Base-by-base conservation (phyloP, 2,113 vertebrate species). In the Hydrolagus affinis region DNA sequence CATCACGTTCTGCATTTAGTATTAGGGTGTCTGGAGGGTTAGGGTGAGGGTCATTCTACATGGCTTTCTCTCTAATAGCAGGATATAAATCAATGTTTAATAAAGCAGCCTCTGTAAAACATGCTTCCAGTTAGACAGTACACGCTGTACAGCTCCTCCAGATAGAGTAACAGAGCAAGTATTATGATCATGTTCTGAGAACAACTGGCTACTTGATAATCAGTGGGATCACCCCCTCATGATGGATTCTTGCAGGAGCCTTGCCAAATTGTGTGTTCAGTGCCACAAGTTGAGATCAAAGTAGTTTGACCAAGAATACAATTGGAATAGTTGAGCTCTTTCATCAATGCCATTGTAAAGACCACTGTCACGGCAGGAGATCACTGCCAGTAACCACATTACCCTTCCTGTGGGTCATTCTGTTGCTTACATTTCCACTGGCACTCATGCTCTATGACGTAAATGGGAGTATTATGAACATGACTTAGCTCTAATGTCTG, bases 201-300 rank as follows among this genome's bases (percentile, higher is more conserved):
- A 70, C 66, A 68, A 68, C 14, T 68, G 66, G 66, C 66, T 68
- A 68, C 70, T 72, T 9, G 44, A 44, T 75, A 75, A 75, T 75
- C 30, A 75, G 15, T 21, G 8, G 17, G 73, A 56, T 75, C 73
- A 32, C 32, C 44, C 6, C 32, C 17, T 44, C 17, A 10, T 21
- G 32, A 56, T 8, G 19, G 73, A 75, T 70, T 70, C 21, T 75
- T 17, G 10, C 15, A 17, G 14, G 73, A 19, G 19, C 19, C 25
- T 75, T 56, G 73, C 73, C 14, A 75, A 75, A 74, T 56, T 19
- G 15, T 28, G 11, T 17, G 56, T 25, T 75, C 32, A 56, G 73
- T 75, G 30, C 73, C 32, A 17, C 1, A 32, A 75, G 30, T 32
- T 21, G 30, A 56, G 73, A 44, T 44, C 30, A 44, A 75, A 75